Base-by-base conservation (phyloP, 2,888 invertebrate species). In the Alloplasta piceator region DNA sequence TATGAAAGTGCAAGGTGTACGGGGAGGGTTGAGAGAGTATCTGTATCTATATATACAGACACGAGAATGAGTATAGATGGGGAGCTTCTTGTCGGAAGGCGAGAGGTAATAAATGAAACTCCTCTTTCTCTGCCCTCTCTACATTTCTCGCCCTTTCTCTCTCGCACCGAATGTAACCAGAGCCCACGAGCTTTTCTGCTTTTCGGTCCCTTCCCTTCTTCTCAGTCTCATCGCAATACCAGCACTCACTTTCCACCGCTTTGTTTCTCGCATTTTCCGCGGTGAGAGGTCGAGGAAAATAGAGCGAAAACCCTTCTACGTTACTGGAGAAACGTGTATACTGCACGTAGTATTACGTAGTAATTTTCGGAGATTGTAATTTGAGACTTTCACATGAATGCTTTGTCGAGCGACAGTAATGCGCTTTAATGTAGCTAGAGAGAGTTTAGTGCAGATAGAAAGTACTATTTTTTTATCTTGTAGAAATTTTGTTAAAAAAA, bases 1-100 rank as follows among this genome's bases (percentile, higher is more conserved):
- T 89, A 87, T 87, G 89, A 89, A 88, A 88, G 86, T 87, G 86
- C 88, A 87, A 87, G 87, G 85, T 85, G 86, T 80, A 85, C 81
- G 83, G 82, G 81, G 81, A 73, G 73, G 68, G 58, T 73, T 63
- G 73, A 39, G 67, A 58, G 48, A 60, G 41, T 60, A 14, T 60
- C 60, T 2, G 4, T 26, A 26, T 56, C 36, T 6, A 10, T 56
- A 26, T 56, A 26, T 56, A 12, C 9, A 5, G n/a, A 9, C 36
- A 39, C 10, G 67, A 55, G 67, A 14, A 68, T 56, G 46, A 70
- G 64, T 56, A 61, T 12, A 64, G 52, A 52, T 52, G 66, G 66
- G 68, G 70, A 39, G 70, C 64, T 82, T 76, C 73, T 85, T 77
- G 80, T 73, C 83, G 81, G 61, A 72, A 68, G 76, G 72, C 73